Conservation (phyloP, 2,888 invertebrate genomes). For the Morinoia aosen region DNA sequence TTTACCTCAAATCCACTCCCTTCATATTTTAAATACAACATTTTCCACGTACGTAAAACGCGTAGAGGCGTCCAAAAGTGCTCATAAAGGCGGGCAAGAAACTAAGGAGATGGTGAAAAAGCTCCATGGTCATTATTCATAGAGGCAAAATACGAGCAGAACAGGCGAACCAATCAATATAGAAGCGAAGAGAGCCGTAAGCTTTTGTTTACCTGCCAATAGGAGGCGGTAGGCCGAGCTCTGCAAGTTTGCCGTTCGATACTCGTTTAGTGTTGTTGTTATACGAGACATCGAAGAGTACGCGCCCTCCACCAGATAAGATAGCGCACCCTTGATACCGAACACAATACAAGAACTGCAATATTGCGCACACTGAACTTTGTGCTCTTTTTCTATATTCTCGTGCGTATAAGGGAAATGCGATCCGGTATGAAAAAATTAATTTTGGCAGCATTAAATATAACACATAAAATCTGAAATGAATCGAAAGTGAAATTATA, state of each 20-base stretch:
- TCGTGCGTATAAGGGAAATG: not conserved
- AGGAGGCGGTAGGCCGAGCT: not conserved
- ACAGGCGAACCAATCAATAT: not conserved
- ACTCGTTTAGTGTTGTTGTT: not conserved
- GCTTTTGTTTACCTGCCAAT: slow-evolving; percentile 12
- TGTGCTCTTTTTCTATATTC: not conserved
- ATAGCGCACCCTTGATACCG: not conserved
- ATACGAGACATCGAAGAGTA: not conserved
- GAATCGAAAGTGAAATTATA: too few relatives aligned
- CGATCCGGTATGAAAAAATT: not conserved
- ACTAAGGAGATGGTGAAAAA: not conserved
- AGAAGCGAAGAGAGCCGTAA: not conserved
- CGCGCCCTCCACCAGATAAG: not conserved
- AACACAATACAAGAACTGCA: not conserved
- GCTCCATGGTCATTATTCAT: not conserved
- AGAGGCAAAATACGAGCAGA: not conserved
- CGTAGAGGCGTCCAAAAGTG: not conserved
- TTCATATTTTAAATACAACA: too few relatives aligned
- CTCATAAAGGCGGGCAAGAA: not conserved
- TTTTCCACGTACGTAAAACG: not conserved
- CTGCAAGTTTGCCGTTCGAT: not conserved
- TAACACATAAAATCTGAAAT: too few relatives aligned
- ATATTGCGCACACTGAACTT: not conserved
- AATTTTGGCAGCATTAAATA: not conserved
- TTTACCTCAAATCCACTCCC: too few relatives aligned